Percentiles rank a stretch among this genome's conserved stretches.
Conservation (phyloP, 1,140 invertebrate species). For the Pantala flavescens region DNA sequence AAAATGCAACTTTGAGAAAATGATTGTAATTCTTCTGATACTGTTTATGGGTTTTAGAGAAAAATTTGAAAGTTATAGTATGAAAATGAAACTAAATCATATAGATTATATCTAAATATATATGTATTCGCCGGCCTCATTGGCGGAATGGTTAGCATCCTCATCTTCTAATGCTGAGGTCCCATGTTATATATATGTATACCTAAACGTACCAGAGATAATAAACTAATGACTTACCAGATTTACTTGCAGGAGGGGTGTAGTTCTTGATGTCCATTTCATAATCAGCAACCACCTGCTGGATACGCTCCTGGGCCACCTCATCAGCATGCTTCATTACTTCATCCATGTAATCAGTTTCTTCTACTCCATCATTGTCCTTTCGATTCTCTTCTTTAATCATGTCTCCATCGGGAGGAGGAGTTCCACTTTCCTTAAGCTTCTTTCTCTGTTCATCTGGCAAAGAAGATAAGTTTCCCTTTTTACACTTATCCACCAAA, state of each 20-base stretch:
- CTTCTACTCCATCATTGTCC: conserved; percentile 26
- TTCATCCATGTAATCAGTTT: conserved; percentile 60
- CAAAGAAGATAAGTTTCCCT: conserved; percentile 22
- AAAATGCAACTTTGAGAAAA: too few relatives aligned
- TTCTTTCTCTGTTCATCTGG: conserved; percentile 47
- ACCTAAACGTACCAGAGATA: too few relatives aligned
- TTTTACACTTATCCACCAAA: background rate
- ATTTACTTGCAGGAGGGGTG: conserved; percentile 33
- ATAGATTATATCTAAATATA: too few relatives aligned
- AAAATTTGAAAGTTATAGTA: too few relatives aligned
- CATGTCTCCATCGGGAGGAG: conserved; percentile 46
- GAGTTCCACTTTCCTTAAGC: conserved; percentile 34
- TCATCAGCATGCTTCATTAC: conserved; percentile 61
- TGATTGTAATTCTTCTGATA: too few relatives aligned
- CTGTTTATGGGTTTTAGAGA: too few relatives aligned
- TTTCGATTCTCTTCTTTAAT: conserved; percentile 47
- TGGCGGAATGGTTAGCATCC: too few relatives aligned
- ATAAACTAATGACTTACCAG: background rate
- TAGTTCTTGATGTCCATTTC: conserved; percentile 62
- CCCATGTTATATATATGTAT: too few relatives aligned
- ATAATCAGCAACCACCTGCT: conserved; percentile 61
- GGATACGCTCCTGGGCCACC: conserved; percentile 60
- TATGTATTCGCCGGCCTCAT: too few relatives aligned
- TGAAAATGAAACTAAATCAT: too few relatives aligned
- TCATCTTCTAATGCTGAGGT: too few relatives aligned